Percentiles rank a stretch among this genome's conserved stretches.
Evolutionary conservation across 2,797 vertebrate genomes (phyloP).

Genomic region (Harpagifer antarcticus): DNA sequence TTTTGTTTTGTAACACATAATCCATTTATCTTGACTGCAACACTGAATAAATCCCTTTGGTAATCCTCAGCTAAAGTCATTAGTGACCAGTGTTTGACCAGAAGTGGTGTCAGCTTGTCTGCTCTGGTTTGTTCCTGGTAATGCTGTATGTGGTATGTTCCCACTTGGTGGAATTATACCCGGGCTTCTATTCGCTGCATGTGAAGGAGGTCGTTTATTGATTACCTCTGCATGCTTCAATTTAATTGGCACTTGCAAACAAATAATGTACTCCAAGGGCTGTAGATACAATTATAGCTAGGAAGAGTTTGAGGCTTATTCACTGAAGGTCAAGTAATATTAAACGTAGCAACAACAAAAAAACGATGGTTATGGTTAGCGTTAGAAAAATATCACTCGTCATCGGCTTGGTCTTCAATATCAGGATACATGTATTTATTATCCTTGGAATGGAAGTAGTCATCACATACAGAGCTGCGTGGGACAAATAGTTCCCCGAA

Average conservation of each 20-base stretch:
- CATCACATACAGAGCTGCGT: too few species aligned
- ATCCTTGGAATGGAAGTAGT: too few species aligned
- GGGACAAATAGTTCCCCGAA: too few species aligned
- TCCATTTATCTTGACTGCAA: too few species aligned
- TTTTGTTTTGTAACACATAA: neutral
- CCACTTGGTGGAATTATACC: neutral
- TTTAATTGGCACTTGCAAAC: conserved; percentile 9
- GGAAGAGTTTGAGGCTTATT: neutral
- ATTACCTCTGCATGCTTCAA: conserved; percentile 5
- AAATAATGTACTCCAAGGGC: neutral
- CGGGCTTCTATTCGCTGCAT: conserved; percentile 4
- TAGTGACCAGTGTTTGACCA: neutral
- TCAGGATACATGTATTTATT: too few species aligned
- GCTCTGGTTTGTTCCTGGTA: neutral
- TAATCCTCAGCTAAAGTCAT: neutral
- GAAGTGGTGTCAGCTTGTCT: conserved; percentile 2
- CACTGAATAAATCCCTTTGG: neutral
- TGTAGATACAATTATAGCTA: neutral
- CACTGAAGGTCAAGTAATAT: neutral
- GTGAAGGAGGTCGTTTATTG: neutral
- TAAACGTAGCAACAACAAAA: neutral
- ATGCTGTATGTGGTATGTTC: neutral
- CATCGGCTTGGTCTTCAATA: too few species aligned
- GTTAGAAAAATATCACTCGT: too few species aligned
- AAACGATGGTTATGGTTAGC: too few species aligned